These are phyloP conservation scores for Palloptera scutellata DNA, from an alignment of 2,888 invertebrate species.

Conservation along the genomic window DNA sequence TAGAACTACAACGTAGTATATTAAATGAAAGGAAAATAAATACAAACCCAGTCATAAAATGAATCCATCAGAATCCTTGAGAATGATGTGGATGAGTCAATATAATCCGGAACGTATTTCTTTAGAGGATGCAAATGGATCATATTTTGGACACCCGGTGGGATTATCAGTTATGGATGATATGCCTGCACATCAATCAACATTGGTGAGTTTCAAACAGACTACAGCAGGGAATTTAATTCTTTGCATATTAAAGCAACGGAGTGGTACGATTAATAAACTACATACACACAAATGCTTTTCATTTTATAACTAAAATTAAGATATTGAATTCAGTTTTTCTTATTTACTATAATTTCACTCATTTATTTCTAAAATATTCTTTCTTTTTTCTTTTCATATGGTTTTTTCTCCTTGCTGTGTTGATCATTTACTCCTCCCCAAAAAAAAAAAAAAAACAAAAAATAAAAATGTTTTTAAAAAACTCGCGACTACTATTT, in stretches of 20 bases:
- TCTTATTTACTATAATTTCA: conserved; percentile 33
- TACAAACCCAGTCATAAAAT: conserved; percentile 36
- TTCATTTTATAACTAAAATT: too few relatives aligned
- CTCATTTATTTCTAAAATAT: conserved; percentile 30
- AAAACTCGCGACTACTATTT: too few relatives aligned
- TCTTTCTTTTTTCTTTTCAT: conserved; percentile 40
- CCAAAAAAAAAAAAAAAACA: conserved; percentile 33
- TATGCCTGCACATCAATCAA: conserved; percentile 64
- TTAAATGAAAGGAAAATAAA: too few relatives aligned
- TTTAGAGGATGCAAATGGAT: conserved; percentile 61
- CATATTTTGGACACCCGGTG: conserved; percentile 65
- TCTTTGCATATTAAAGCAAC: too few relatives aligned
- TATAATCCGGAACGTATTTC: conserved; percentile 63
- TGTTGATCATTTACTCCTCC: conserved; percentile 44
- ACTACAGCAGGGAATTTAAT: not conserved
- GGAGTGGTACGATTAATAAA: too few relatives aligned
- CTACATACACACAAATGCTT: too few relatives aligned
- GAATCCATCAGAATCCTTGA: conserved; percentile 53
- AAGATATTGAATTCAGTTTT: not conserved
- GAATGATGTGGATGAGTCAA: conserved; percentile 70
- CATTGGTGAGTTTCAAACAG: conserved; percentile 64
- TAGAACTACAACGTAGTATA: too few relatives aligned
- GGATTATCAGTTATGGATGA: conserved; percentile 69
- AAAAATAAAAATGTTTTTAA: conserved; percentile 24
- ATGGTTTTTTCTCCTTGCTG: conserved; percentile 45